Evolutionary conservation across 2,888 invertebrate genomes (phyloP), one percentile per base, ranked within the genome.

Genomic region (Perizoma flavofasciatum): DNA sequence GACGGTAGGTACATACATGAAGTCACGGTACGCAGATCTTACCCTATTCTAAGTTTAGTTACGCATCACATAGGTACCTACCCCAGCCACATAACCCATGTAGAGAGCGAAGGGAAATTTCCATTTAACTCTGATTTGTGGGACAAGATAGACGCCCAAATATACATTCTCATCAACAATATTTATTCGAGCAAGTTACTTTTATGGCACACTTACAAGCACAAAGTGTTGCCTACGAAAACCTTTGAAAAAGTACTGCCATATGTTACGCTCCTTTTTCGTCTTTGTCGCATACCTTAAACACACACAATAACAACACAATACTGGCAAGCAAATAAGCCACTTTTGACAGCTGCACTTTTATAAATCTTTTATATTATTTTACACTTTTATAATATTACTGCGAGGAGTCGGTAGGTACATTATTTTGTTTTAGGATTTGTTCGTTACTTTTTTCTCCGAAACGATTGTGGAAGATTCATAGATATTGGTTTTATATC

Each of bases 161-260:
- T 79, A 52, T 45, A 56, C 45, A 41, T 56, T 52, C 56, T 61
- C 56, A 56, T 61, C 61, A 56, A 61, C 76, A 74, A 84, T 81
- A 84, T 85, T 82, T 83, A 85, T 85, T 74, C 74, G 77, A 77
- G 73, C 81, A 79, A 80, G 81, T 82, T 84, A 79, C 78, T n/a
- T n/a, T n/a, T 81, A 85, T 83, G 74, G 78, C 78, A 74, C 78
- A 80, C 81, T 83, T n/a, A n/a, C 79, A 74, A 72, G 74, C 77
- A 82, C 76, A 78, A 77, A 82, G 76, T 77, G 77, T 76, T 76
- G 77, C 72, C 79, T 75, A 73, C 78, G 78, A 78, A 72, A 78
- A 73, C 76, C 74, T 79, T 81, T 85, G 82, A 83, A 82, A 82
- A 85, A 84, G 79, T 79, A 75, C 76, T 70, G 74, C 70, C 79